These are phyloP conservation scores for Gymnothorax javanicus DNA, from an alignment of 2,797 vertebrate genomes.

Conservation along the genomic window DNA sequence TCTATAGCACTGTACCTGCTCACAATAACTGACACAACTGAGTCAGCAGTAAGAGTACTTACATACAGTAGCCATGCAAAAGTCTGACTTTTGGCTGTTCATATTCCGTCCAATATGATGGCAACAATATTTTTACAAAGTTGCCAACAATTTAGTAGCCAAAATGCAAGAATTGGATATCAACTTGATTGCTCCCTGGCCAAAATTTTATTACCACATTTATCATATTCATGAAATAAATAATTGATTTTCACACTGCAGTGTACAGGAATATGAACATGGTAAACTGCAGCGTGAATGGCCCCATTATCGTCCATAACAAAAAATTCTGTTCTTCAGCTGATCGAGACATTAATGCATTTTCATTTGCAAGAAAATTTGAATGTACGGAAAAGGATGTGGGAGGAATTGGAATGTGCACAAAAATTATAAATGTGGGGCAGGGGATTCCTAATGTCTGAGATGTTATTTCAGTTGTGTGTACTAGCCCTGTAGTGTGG, in stretches of 20 bases:
- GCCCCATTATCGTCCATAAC: not conserved
- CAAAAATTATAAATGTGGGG: conserved; percentile 12
- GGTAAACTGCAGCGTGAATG: not conserved
- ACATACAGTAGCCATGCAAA: too few species aligned
- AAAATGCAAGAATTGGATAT: not conserved
- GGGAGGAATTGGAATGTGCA: conserved; percentile 8
- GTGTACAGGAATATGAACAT: not conserved
- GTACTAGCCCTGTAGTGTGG: not conserved
- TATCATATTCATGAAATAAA: not conserved
- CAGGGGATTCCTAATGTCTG: conserved; percentile 8
- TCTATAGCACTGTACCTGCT: too few species aligned
- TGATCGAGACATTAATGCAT: not conserved
- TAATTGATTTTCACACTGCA: not conserved
- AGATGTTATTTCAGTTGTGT: not conserved
- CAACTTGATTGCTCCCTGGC: not conserved
- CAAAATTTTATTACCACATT: not conserved
- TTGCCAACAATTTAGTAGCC: not conserved
- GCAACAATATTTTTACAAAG: too few species aligned
- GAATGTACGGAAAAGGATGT: not conserved
- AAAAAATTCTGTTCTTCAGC: not conserved
- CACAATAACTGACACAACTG: too few species aligned
- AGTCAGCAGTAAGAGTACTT: not conserved
- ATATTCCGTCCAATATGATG: too few species aligned
- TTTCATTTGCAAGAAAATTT: not conserved
- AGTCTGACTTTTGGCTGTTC: too few species aligned